These are phyloP conservation scores for Plodia interpunctella DNA, from an alignment of 1,140 invertebrate species.

Conservation along the genomic window DNA sequence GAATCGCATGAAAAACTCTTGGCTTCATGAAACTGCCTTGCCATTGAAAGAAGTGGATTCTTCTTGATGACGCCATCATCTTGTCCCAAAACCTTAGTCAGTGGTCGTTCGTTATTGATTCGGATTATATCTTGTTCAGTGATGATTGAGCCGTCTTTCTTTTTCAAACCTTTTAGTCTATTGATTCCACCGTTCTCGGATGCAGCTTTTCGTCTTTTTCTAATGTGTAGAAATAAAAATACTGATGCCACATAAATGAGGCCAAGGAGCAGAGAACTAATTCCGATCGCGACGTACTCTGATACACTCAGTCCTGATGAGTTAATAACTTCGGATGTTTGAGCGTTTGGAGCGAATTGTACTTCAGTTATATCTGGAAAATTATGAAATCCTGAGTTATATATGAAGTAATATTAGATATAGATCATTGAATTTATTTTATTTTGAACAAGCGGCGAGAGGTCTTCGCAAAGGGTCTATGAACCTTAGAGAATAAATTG, in stretches of 20 bases:
- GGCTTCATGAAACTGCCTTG: slow-evolving; percentile 78
- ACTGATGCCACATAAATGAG: slow-evolving; percentile 90
- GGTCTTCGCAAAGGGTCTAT: no score
- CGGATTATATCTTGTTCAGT: slow-evolving; percentile 63
- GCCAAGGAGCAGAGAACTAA: slow-evolving; percentile 87
- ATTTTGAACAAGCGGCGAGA: no score
- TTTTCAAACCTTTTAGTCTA: slow-evolving; percentile 50
- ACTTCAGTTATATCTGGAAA: slow-evolving; percentile 87
- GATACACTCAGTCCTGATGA: slow-evolving; percentile 78
- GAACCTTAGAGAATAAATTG: no score
- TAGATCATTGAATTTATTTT: no score
- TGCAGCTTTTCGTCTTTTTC: slow-evolving; percentile 72
- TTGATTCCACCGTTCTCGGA: slow-evolving; percentile 40
- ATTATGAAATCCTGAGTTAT: not conserved
- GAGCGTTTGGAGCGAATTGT: slow-evolving; percentile 83
- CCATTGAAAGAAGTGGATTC: slow-evolving; percentile 82
- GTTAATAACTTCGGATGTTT: slow-evolving; percentile 67
- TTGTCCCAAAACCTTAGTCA: slow-evolving; percentile 47
- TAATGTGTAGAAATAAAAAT: slow-evolving; percentile 86
- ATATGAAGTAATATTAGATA: not conserved
- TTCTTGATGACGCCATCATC: slow-evolving; percentile 84
- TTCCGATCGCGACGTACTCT: slow-evolving; percentile 89
- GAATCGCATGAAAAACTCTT: slow-evolving; percentile 72
- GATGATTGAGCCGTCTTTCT: slow-evolving; percentile 54
- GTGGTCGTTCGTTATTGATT: slow-evolving; percentile 56